phyloP scores from a whole-genome alignment of 2,797 vertebrate species.

The Buphagus erythrorhynchus region DNA sequence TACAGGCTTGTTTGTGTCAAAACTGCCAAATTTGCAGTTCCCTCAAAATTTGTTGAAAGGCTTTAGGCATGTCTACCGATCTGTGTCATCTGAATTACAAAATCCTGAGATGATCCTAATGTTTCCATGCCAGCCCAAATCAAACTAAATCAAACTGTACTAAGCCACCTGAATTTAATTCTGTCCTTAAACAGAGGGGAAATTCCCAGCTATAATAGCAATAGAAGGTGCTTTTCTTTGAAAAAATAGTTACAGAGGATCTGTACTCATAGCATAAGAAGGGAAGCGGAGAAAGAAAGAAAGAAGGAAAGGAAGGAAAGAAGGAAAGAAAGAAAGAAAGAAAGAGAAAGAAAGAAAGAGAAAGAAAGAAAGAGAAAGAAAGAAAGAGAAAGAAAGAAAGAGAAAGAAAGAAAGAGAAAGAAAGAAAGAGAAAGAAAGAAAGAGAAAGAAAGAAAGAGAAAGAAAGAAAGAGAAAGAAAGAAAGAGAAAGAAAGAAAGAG shows the following conservation, averaged over 20 bases:
- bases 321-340: neutral
- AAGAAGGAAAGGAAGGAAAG: too few relatives aligned
- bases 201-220: neutral
- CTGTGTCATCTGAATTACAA: neutral
- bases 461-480: neutral
- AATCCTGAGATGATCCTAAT: neutral
- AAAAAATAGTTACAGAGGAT: neutral
- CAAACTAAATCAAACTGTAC: neutral
- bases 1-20: neutral
- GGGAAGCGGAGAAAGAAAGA: too few relatives aligned
- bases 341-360: too few relatives aligned
- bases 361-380: too few relatives aligned
- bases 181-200: neutral
- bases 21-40: neutral
- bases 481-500: neutral
- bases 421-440: neutral
- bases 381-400: accelerated
- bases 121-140: neutral
- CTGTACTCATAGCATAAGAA: neutral
- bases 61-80: neutral
- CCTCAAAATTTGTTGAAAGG: neutral
- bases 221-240: neutral
- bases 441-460: neutral
- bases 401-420: accelerated
- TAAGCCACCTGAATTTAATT: neutral